Conservation (phyloP, 2,113 vertebrate genomes). For the Maccullochella peelii region DNA sequence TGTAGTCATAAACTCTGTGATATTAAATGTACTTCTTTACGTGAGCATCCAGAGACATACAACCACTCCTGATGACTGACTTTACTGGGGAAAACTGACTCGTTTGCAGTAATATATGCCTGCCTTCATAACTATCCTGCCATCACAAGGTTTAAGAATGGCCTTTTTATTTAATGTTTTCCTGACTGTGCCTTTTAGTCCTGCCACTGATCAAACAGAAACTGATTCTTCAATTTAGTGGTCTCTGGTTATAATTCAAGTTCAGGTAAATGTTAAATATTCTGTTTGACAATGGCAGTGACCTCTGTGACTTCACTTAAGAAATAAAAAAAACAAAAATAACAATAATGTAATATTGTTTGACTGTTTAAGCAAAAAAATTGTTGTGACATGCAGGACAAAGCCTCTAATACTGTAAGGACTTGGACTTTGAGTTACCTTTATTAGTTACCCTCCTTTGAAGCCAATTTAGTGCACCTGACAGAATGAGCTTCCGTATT, state of each 20-base stretch:
- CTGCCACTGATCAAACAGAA: too few relatives aligned
- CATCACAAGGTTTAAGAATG: not conserved
- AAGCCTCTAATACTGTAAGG: not conserved
- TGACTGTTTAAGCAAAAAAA: not conserved
- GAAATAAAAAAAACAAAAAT: too few relatives aligned
- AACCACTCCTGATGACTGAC: not conserved
- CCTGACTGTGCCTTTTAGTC: not conserved
- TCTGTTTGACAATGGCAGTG: not conserved
- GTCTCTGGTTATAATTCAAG: not conserved
- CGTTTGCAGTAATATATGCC: not conserved
- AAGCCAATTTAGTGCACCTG: not conserved
- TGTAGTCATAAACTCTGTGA: not conserved
- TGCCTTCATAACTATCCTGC: not conserved
- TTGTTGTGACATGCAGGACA: not conserved
- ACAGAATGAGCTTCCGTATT: too few relatives aligned
- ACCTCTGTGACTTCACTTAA: not conserved
- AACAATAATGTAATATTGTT: not conserved
- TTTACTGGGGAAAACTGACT: not conserved
- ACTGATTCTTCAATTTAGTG: too few relatives aligned
- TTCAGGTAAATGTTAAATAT: not conserved
- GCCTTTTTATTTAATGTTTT: not conserved
- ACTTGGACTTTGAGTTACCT: too few relatives aligned
- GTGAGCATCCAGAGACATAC: not conserved
- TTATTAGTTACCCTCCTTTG: not conserved
- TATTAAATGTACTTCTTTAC: too few relatives aligned